Evolutionary conservation across 2,113 vertebrate genomes (phyloP), one percentile per base, ranked within the genome.

Genomic region (Proterorhinus semilunaris): DNA sequence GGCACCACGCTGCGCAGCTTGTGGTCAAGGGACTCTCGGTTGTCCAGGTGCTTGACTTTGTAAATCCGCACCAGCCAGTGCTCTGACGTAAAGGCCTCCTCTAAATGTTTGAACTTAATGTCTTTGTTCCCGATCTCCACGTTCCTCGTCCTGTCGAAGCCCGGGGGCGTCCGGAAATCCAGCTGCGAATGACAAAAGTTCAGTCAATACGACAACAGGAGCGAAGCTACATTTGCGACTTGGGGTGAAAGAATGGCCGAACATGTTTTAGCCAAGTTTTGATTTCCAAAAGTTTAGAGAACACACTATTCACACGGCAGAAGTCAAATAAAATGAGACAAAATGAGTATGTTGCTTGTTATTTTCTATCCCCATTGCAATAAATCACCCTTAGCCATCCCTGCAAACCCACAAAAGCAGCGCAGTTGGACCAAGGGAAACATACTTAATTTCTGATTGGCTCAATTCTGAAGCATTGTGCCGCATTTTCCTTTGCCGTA

Each of bases 91-190:
- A 98, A 98, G 45, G 96, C 97, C 89, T 99, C 97, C 87, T 99
- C 97, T 91, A 99, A 92, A 82, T 98, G 96, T 84, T 95, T 94
- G 87, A 99, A 97, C 85, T 94, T 95, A 77, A 99, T 98, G 90
- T 98, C 97, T 81, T 99, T 99, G 94, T 99, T 99, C 80, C 97
- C 97, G 81, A 99, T 99, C 90, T 99, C 97, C 0, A 96, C 96
- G 80, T 99, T 99, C 43, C 97, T 95, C 0, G 96, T 98, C n/a
- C 97, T 94, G 87, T 99, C 96, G 1, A 99, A 99, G 71, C 97
- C 97, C 2, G 97, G 97, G 0, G 97, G 97, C 45, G 96, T 99
- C 86, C 96, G 92, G 91, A 99, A 98, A 92, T 99, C 97, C 93
- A 99, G 92, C 97, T 98, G 76, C 68, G 67, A 62, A 48, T 62